phyloP scores from a whole-genome alignment of 1,140 invertebrate species.

The Panagrolaimus sp. region DNA sequence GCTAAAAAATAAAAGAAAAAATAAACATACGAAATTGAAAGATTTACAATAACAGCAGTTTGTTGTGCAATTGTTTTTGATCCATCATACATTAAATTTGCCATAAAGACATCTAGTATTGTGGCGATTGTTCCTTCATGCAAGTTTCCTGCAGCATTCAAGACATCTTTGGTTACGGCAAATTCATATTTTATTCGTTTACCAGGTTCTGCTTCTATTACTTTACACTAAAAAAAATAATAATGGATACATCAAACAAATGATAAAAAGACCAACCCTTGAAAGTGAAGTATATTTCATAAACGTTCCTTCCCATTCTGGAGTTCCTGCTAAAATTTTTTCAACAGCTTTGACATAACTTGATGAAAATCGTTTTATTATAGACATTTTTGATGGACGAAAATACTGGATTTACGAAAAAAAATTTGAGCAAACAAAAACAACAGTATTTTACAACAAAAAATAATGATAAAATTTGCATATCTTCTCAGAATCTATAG shows the following conservation, averaged over 20 bases:
- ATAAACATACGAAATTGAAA: conserved; percentile 29
- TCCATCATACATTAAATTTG: conserved; percentile 15
- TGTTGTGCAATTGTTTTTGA: background rate
- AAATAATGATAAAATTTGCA: too few relatives aligned
- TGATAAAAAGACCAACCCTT: too few relatives aligned
- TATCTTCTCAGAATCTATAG: too few relatives aligned
- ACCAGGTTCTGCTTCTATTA: background rate
- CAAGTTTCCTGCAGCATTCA: conserved; percentile 21
- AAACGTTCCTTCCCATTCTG: background rate
- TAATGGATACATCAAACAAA: too few relatives aligned
- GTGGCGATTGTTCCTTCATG: conserved; percentile 37
- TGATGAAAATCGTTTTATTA: too few relatives aligned
- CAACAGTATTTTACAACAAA: too few relatives aligned
- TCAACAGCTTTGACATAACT: too few relatives aligned
- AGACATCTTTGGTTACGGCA: conserved; percentile 24
- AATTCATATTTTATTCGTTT: conserved; percentile 22
- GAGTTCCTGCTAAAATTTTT: too few relatives aligned
- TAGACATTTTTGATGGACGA: too few relatives aligned
- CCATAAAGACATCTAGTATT: conserved; percentile 35
- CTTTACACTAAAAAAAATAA: background rate
- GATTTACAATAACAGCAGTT: conserved; percentile 26
- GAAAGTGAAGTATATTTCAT: conserved; percentile 7
- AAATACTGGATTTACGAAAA: too few relatives aligned
- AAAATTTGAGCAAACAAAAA: too few relatives aligned
- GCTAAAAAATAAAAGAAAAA: background rate